A percentile compares a stretch with the other conserved stretches of the same genome.
These are phyloP conservation scores for Actenoides hombroni DNA, from an alignment of 2,113 vertebrate species.

Conservation along the genomic window DNA sequence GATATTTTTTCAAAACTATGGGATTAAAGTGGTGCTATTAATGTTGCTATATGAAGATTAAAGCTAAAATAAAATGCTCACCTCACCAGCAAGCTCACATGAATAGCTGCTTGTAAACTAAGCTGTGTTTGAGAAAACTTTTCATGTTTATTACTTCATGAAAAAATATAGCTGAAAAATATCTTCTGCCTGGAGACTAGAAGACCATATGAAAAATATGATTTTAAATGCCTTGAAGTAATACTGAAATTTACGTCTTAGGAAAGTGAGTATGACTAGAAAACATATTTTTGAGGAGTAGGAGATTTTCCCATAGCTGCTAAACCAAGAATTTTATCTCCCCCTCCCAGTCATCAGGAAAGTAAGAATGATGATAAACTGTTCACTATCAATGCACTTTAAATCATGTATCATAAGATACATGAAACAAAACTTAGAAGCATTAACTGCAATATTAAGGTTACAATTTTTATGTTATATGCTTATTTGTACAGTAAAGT, in stretches of 20 bases:
- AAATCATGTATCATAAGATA: not conserved
- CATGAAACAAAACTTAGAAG: not conserved
- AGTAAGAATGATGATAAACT: not conserved
- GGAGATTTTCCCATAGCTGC: not conserved
- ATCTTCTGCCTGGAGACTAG: not conserved
- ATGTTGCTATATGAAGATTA: not conserved
- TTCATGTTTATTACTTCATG: not conserved
- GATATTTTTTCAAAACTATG: rapidly evolving
- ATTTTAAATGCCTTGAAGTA: not conserved
- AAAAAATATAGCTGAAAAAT: not conserved
- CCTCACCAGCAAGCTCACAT: not conserved
- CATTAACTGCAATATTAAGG: not conserved
- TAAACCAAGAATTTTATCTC: not conserved
- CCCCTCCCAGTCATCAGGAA: not conserved
- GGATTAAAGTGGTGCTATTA: not conserved
- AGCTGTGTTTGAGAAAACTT: not conserved
- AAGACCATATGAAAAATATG: not conserved
- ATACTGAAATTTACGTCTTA: not conserved
- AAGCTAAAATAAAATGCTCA: not conserved
- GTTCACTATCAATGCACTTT: not conserved
- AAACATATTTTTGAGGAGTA: not conserved
- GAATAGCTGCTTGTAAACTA: not conserved
- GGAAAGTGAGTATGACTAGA: not conserved
- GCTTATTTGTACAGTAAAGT: not conserved
- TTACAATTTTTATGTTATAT: not conserved